Evolutionary conservation across 2,797 vertebrate species (phyloP), one percentile per base, ranked within the genome.

Genomic region (Gila robusta): DNA sequence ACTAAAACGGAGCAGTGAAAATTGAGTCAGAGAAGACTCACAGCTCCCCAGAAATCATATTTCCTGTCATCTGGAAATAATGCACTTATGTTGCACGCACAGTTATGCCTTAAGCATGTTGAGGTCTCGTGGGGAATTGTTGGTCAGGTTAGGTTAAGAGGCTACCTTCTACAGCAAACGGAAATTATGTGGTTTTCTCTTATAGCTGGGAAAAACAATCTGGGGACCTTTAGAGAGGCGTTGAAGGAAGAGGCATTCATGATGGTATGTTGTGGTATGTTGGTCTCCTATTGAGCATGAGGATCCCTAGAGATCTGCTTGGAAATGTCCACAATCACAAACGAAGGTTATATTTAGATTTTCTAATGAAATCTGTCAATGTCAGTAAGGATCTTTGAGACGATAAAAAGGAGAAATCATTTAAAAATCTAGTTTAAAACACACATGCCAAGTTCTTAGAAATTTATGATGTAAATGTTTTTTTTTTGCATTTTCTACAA

Each of bases 21-120:
- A 41, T 73, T 26, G 16, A 73, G 69, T 66, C 69, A 82, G 59
- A 35, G 0, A 26, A 81, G 28, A 62, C 79, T 76, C 79, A 80
- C 67, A 49, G 62, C 67, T 67, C 76, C 77, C 66, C 79, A 79
- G 77, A 87, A 88, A 89, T 85, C 83, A 87, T 85, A 86, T 89
- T 88, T 89, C 84, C 89, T 87, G 86, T 89, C 78, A 87, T 89
- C 83, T 91, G 90, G 87, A 91, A 88, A 86, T 88, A 88, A 91
- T 89, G 82, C 87, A 88, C 79, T 83, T 88, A 88, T 62, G 49
- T 78, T 79, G 77, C 87, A 88, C 7, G 39, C 79, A 88, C 26
- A 79, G 67, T 86, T 84, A 76, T 23, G 81, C 77, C 82, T 83
- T 59, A 72, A 71, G 77, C 83, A 87, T 52, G 59, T 56, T 73